phyloP scores from a whole-genome alignment of 2,113 vertebrate species.

The Oenanthe melanoleuca region DNA sequence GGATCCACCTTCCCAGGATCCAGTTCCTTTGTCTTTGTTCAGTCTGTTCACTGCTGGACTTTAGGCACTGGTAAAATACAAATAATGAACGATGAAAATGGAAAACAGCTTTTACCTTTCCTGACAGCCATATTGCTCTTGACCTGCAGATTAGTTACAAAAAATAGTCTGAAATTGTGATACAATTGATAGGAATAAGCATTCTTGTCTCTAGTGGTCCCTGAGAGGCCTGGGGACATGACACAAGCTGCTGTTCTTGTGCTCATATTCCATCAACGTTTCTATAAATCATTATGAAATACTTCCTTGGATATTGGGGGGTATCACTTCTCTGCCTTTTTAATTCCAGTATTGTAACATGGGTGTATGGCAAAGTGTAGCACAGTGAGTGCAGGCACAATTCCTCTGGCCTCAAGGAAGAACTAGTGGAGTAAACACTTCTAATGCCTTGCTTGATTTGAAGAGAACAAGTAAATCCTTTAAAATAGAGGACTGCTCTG shows the following conservation, averaged over 20 bases:
- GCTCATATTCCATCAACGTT: background rate
- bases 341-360: background rate
- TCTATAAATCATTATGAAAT: background rate
- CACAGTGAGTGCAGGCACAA: background rate
- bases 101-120: background rate
- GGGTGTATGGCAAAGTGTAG: background rate
- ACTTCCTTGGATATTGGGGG: background rate
- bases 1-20: background rate
- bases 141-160: background rate
- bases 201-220: background rate
- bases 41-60: background rate
- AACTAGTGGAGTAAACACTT: background rate
- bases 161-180: background rate
- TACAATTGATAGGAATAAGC: background rate
- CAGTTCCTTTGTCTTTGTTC: background rate
- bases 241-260: background rate
- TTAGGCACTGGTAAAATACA: background rate
- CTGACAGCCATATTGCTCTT: background rate
- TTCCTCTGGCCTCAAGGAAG: background rate
- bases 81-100: background rate
- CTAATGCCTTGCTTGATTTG: background rate
- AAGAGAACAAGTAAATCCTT: background rate
- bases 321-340: background rate
- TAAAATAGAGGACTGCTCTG: background rate
- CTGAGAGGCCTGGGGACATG: background rate